Base-by-base conservation (phyloP, 2,888 invertebrate species). In the Silvanus unidentatus region DNA sequence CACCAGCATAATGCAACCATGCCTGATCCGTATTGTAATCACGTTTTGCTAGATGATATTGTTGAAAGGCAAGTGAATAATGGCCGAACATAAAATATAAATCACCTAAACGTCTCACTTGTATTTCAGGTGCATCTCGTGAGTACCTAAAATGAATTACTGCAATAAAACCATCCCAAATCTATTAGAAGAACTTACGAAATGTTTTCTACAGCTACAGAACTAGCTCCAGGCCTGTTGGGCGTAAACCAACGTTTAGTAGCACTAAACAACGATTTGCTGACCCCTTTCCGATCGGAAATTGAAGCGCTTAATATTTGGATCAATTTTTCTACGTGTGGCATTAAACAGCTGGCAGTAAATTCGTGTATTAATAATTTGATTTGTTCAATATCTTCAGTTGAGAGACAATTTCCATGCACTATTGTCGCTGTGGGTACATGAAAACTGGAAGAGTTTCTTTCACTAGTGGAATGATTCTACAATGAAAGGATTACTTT, bases 1-100 rank as follows among this genome's bases (percentile, higher is more conserved):
- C 95, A 8, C 97, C 95, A 1, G 98, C 96, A 71, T 90, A 96
- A 69, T 97, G 91, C 16, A 96, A 78, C 96, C 96, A 97, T 1
- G 98, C 98, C 55, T 94, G 91, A 69, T 99, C 98, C 1, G 88
- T 88, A 65, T 89, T 90, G 70, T 98, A 98, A 70, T 99, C 99
- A 42, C 95, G 81, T 73, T 98, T 98, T n/a, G 95, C 92, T 34
- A 88, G 84, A 72, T 98, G 95, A 73, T 97, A 99, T 0, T 90
- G 83, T 68, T 92, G 89, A 72, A 91, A 96, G 5, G 97, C 94
- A 54, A 90, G 78, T 53, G 86, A 84, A 74, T 96, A 96, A 65
- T 94, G 86, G 2, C 94, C 91, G 70, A 97, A 94, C 80, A 98
- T 84, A 70, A 99, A 97, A 73, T 94, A 93, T 5, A 99, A 75